These are phyloP conservation scores for Catotricha subobsoleta DNA, from an alignment of 2,888 invertebrate genomes.

Conservation along the genomic window DNA sequence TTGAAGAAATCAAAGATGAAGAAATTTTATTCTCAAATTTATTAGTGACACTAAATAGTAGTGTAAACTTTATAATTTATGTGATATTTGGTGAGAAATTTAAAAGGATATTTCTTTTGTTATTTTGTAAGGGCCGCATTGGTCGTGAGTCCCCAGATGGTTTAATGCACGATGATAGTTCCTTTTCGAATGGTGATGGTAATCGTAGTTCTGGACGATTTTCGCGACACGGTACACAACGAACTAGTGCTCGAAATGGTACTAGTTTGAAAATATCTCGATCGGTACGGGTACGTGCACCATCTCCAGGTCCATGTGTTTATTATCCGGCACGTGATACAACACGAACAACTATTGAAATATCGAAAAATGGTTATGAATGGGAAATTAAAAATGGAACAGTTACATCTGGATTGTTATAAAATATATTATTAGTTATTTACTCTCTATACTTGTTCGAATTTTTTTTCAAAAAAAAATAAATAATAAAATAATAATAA, in stretches of 20 bases:
- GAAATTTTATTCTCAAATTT: constrained; percentile 74
- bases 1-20: constrained; percentile 42
- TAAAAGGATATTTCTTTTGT: constrained; percentile 63
- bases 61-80: constrained; percentile 94
- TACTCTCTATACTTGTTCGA: too few relatives aligned
- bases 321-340: constrained; percentile 30
- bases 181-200: constrained; percentile 59
- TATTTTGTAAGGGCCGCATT: constrained; percentile 51
- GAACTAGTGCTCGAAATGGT: constrained; percentile 21
- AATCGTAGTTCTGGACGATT: constrained; percentile 42
- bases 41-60: constrained; percentile 89
- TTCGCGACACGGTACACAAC: constrained; percentile 34
- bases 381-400: constrained; percentile 5
- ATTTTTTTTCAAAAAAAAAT: too few relatives aligned
- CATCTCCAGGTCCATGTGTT: constrained; percentile 31
- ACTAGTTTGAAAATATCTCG: constrained; percentile 24
- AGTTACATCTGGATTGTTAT: constrained; percentile 4
- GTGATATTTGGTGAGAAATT: constrained; percentile 97
- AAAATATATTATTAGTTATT: too few relatives aligned
- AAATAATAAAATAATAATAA: too few relatives aligned
- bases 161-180: constrained; percentile 64
- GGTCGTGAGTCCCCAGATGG: constrained; percentile 50
- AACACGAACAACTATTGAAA: constrained; percentile 20
- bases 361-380: neutral
- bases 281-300: constrained; percentile 27